A percentile compares a stretch with the other conserved stretches of the same genome.
Conservation (phyloP, 1,140 invertebrate genomes). For the Drosophila melanica region DNA sequence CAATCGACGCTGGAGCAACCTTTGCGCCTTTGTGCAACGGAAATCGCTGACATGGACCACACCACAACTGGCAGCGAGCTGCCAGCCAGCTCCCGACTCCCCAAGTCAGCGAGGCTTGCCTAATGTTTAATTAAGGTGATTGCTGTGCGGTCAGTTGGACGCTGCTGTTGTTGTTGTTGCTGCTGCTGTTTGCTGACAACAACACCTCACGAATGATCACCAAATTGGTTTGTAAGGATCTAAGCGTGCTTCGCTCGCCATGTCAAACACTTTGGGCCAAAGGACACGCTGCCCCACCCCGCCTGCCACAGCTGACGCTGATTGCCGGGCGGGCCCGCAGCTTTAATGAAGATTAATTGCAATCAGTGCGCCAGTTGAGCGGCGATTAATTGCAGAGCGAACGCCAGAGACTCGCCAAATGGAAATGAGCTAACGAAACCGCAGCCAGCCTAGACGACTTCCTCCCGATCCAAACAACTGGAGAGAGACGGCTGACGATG, state of each 20-base stretch:
- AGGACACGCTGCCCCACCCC: constrained; percentile 16
- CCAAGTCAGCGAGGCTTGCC: constrained; percentile 73
- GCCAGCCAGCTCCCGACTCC: constrained; percentile 22
- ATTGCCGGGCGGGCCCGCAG: constrained; percentile 38
- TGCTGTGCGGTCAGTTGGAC: constrained; percentile 76
- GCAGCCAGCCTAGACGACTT: constrained; percentile 48
- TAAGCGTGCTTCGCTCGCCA: constrained; percentile 49
- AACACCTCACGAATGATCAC: constrained; percentile 72
- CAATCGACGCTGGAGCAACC: constrained; percentile 66
- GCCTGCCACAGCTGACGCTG: constrained; percentile 9
- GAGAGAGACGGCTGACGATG: constrained; percentile 12
- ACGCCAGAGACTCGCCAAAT: constrained; percentile 42
- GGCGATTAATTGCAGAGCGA: constrained; percentile 77
- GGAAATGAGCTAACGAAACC: constrained; percentile 64
- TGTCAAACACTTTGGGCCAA: constrained; percentile 54
- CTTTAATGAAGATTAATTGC: constrained; percentile 83
- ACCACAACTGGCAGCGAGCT: constrained; percentile 46
- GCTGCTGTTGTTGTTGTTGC: constrained; percentile 40
- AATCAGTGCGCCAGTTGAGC: constrained; percentile 82
- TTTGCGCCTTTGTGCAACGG: constrained; percentile 77
- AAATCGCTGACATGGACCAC: constrained; percentile 82
- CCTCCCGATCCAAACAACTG: constrained; percentile 45
- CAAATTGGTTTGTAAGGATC: constrained; percentile 81
- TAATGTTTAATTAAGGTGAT: constrained; percentile 83
- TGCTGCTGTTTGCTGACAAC: constrained; percentile 52